Evolutionary conservation across 2,888 invertebrate species (phyloP).

Genomic region (Eustalomyia histrio): DNA sequence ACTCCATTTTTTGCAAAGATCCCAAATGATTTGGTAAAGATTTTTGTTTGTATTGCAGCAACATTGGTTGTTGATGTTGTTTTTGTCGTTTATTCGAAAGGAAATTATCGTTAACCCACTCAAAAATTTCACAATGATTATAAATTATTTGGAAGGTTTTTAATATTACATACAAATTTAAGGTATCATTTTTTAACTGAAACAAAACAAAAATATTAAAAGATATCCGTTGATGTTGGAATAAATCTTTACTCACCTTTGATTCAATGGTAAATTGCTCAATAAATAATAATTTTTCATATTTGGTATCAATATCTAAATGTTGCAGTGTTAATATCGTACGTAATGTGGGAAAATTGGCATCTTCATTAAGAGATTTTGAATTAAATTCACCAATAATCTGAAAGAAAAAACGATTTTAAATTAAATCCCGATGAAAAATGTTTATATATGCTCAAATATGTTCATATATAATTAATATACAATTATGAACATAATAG

Average conservation of each 20-base stretch:
- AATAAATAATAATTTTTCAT: constrained; percentile 81
- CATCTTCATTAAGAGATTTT: constrained; percentile 76
- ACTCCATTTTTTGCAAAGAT: constrained; percentile 32
- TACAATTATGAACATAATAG: no score
- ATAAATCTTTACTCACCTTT: constrained; percentile 70
- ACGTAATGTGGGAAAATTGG: constrained; percentile 82
- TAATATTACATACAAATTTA: constrained; percentile 85
- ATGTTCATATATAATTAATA: no score
- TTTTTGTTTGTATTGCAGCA: constrained; percentile 71
- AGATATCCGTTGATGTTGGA: constrained; percentile 16
- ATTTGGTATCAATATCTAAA: constrained; percentile 83
- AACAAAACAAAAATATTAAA: constrained; percentile 31
- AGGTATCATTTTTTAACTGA: constrained; percentile 81
- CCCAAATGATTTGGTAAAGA: constrained; percentile 71
- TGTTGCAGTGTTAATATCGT: constrained; percentile 84
- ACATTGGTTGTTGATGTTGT: constrained; percentile 67
- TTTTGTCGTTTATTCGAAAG: constrained; percentile 78
- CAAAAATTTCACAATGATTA: constrained; percentile 83
- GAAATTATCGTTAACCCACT: constrained; percentile 82
- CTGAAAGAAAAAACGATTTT: constrained; percentile 72
- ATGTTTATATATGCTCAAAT: no score
- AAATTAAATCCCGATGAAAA: no score
- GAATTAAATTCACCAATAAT: constrained; percentile 83
- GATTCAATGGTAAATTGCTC: constrained; percentile 84
- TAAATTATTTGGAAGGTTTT: constrained; percentile 86